Evolutionary conservation across 1,140 invertebrate genomes (phyloP).

Genomic region (Aplysia californica): DNA sequence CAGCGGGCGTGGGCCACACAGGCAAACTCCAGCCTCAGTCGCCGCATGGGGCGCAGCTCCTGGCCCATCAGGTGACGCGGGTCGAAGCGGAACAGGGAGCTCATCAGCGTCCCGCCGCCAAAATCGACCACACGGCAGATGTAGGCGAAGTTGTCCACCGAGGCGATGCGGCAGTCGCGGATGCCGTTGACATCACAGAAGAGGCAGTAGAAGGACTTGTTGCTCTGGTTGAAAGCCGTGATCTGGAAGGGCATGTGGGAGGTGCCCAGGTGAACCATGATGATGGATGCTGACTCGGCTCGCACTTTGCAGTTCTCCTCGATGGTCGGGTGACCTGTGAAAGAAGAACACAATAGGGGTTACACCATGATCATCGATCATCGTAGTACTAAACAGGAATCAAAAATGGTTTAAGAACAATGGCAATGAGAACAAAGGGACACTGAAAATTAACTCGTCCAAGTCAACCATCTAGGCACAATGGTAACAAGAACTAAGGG

Average conservation of each 20-base stretch:
- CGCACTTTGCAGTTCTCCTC: conserved; percentile 51
- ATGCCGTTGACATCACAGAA: conserved; percentile 62
- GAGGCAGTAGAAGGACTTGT: conserved; percentile 57
- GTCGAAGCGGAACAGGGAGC: conserved; percentile 63
- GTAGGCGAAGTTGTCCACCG: conserved; percentile 63
- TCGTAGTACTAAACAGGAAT: no score
- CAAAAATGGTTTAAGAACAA: no score
- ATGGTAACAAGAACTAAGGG: no score
- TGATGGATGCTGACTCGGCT: conserved; percentile 46
- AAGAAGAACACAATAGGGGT: no score
- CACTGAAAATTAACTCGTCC: no score
- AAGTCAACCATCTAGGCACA: no score
- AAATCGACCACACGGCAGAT: conserved; percentile 65
- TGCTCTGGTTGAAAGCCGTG: conserved; percentile 56
- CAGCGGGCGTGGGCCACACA: conserved; percentile 78
- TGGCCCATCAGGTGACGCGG: conserved; percentile 61
- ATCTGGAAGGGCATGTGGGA: conserved; percentile 64
- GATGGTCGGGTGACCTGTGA: conserved; percentile 57
- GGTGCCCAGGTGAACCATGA: conserved; percentile 61
- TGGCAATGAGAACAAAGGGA: no score
- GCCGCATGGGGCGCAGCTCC: conserved; percentile 59
- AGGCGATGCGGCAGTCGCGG: conserved; percentile 58
- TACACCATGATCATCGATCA: no score
- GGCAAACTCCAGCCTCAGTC: conserved; percentile 60
- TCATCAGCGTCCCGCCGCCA: conserved; percentile 64